phyloP scores from a whole-genome alignment of 2,888 invertebrate genomes.

The Teleogryllus oceanicus region DNA sequence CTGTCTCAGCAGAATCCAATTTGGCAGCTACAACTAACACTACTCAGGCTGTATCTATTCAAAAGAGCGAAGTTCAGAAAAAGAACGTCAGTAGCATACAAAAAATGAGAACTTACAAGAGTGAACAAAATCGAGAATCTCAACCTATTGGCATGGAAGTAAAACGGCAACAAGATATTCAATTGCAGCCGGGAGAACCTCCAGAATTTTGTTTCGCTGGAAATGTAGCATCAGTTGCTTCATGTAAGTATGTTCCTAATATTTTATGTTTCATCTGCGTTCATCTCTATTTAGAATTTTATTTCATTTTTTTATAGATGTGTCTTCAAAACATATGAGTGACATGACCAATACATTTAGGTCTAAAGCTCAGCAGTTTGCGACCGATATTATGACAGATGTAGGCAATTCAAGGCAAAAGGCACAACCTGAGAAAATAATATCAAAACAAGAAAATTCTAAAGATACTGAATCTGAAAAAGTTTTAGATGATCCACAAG shows the following conservation, averaged over 20 bases:
- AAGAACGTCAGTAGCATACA: slow-evolving; percentile 44
- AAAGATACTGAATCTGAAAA: slow-evolving; percentile 47
- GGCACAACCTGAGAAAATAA: slow-evolving; percentile 42
- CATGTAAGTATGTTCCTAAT: slow-evolving; percentile 37
- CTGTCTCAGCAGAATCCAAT: slow-evolving; percentile 60
- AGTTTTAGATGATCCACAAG: slow-evolving; percentile 58
- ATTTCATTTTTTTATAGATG: slow-evolving; percentile 45
- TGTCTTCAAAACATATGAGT: slow-evolving; percentile 61
- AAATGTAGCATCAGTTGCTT: slow-evolving; percentile 44
- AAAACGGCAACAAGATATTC: slow-evolving; percentile 41
- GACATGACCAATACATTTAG: slow-evolving; percentile 66
- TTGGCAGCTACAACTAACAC: slow-evolving; percentile 50
- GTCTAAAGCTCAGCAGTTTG: slow-evolving; percentile 65
- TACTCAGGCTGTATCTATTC: slow-evolving; percentile 27
- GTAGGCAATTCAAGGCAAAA: slow-evolving; percentile 49
- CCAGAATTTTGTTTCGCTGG: slow-evolving; percentile 58
- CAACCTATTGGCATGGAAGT: background rate
- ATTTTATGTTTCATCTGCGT: background rate
- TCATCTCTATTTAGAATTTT: background rate
- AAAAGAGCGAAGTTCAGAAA: slow-evolving; percentile 30
- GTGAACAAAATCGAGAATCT: background rate
- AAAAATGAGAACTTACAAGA: slow-evolving; percentile 42
- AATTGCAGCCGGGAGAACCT: slow-evolving; percentile 56
- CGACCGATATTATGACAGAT: slow-evolving; percentile 62
- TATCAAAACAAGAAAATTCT: slow-evolving; percentile 49